These are phyloP conservation scores for Thyatira batis DNA, from an alignment of 2,888 invertebrate genomes.

Conservation along the genomic window DNA sequence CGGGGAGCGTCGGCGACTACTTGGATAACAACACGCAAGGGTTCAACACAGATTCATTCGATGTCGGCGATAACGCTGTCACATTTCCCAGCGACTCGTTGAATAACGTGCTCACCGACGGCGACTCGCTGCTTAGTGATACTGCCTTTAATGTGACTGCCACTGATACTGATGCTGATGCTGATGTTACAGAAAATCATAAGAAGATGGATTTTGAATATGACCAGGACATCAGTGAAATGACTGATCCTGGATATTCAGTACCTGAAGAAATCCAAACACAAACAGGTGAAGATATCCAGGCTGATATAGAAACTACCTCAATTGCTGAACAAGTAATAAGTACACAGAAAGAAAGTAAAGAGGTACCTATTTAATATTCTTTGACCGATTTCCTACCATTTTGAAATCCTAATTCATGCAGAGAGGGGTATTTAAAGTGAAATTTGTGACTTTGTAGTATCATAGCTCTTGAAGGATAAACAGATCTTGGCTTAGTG, in stretches of 20 bases:
- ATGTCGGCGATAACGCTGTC: conserved; percentile 75
- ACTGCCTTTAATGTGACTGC: conserved; percentile 44
- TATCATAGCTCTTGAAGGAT: no score
- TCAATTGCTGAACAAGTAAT: conserved; percentile 5
- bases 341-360: conserved; percentile 6
- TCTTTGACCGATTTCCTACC: not conserved
- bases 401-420: not conserved
- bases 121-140: conserved; percentile 67
- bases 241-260: conserved; percentile 28
- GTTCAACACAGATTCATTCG: conserved; percentile 67
- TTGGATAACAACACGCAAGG: conserved; percentile 66
- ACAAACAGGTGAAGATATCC: conserved; percentile 31
- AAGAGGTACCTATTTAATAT: not conserved
- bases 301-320: conserved; percentile 14
- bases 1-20: conserved; percentile 74
- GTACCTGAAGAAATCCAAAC: conserved; percentile 23
- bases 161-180: conserved; percentile 63
- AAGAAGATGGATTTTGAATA: conserved; percentile 40
- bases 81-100: conserved; percentile 69
- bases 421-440: not conserved
- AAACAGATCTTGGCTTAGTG: no score
- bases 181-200: conserved; percentile 54
- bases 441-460: no score
- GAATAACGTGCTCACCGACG: conserved; percentile 65
- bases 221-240: conserved; percentile 35